Conservation (phyloP, 1,140 invertebrate species). For the Paralvinella palmiformis region DNA sequence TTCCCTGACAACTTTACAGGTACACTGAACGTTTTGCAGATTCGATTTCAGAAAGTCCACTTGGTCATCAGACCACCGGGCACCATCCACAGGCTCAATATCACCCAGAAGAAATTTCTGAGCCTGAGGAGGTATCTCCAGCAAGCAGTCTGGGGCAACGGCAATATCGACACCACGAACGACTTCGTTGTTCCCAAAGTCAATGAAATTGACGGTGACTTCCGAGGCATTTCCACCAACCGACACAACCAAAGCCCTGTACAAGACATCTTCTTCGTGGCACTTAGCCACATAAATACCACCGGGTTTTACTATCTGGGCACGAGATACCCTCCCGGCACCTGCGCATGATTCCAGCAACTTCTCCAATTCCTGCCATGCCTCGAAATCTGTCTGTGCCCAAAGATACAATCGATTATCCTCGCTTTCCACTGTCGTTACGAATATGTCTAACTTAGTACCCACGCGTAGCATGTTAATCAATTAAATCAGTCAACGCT, state of each 20-base stretch:
- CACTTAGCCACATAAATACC: conserved; percentile 64
- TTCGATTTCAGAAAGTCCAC: not conserved
- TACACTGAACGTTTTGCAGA: not conserved
- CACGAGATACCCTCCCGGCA: not conserved
- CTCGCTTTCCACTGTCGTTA: not conserved
- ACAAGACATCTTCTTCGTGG: conserved; percentile 66
- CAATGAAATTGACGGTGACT: conserved; percentile 65
- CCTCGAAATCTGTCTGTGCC: not conserved
- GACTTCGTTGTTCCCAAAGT: conserved; percentile 62
- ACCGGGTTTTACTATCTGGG: conserved; percentile 39
- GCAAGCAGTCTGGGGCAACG: conserved; percentile 60
- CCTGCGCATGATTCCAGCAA: not conserved
- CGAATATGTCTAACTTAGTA: not conserved
- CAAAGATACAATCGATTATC: not conserved
- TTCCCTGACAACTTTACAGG: not conserved
- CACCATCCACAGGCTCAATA: not conserved
- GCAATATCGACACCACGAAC: conserved; percentile 55
- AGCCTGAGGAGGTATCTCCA: conserved; percentile 60
- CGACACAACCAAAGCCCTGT: conserved; percentile 67
- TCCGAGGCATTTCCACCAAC: conserved; percentile 53
- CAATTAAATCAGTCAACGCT: no score
- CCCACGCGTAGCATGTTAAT: not conserved
- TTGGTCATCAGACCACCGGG: not conserved
- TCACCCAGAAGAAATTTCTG: conserved; percentile 1
- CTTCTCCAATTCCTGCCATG: not conserved